Percentiles rank a stretch among this genome's conserved stretches.
phyloP scores from a whole-genome alignment of 2,888 invertebrate genomes.

The Antheraea assamensis region DNA sequence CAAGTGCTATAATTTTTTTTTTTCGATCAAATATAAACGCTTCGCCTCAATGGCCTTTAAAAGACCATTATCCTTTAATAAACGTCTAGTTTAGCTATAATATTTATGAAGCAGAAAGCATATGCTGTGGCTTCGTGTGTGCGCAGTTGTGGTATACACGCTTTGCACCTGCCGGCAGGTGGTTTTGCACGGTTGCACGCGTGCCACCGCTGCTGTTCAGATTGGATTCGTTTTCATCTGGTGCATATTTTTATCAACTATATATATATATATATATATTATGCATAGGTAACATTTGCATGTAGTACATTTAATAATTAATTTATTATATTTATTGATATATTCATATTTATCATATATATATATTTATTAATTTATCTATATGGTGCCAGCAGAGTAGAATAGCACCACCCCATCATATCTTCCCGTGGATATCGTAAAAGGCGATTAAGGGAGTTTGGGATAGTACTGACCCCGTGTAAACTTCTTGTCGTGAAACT shows the following conservation, averaged over 20 bases:
- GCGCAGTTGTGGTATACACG: slow-evolving; percentile 22
- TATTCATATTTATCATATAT: too few species aligned
- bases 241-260: not conserved
- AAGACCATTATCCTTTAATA: not conserved
- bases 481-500: too few species aligned
- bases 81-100: not conserved
- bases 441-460: too few species aligned
- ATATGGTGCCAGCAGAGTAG: too few species aligned
- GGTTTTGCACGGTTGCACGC: slow-evolving; percentile 43
- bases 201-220: slow-evolving; percentile 42
- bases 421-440: too few species aligned
- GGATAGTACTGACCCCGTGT: too few species aligned
- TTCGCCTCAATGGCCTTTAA: not conserved
- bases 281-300: too few species aligned
- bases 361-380: too few species aligned
- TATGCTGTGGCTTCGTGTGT: slow-evolving; percentile 30
- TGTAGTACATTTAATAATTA: too few species aligned
- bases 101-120: slow-evolving; percentile 7
- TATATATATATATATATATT: not conserved
- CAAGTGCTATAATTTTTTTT: not conserved
- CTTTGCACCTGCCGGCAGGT: slow-evolving; percentile 67
- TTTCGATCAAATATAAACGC: not conserved
- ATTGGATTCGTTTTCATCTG: slow-evolving; percentile 16
- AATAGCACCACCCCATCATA: too few species aligned
- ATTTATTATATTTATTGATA: too few species aligned